phyloP scores from a whole-genome alignment of 2,888 invertebrate genomes.

The Mylabris sibirica region DNA sequence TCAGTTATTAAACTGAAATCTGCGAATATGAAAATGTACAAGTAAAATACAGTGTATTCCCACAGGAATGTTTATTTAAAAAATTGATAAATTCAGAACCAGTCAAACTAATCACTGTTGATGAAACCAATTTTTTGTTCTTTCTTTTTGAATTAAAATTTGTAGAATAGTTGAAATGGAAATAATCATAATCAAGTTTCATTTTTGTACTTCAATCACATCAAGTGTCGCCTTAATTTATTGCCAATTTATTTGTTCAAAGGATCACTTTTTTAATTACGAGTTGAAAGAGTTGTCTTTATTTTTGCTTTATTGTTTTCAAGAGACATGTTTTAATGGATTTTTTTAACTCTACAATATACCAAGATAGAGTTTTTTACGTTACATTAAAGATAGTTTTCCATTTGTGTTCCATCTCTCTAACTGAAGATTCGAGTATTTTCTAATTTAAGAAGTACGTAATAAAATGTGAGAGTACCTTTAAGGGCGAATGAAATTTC shows the following conservation, averaged over 20 bases:
- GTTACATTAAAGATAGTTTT: background rate
- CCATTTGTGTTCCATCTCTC: background rate
- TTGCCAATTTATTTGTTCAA: slow-evolving; percentile 37
- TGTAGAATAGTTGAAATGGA: no score
- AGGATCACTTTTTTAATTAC: slow-evolving; percentile 31
- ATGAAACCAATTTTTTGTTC: no score
- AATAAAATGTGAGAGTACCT: slow-evolving; percentile 18
- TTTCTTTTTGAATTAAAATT: no score
- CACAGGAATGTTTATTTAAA: no score
- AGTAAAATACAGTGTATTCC: no score
- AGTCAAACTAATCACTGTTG: no score
- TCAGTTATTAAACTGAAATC: no score
- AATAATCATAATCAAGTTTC: slow-evolving; percentile 13
- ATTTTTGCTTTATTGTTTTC: slow-evolving; percentile 7
- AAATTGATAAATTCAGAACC: no score
- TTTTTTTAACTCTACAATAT: background rate
- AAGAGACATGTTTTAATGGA: background rate
- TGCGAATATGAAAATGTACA: background rate
- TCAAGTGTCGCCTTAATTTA: slow-evolving; percentile 38
- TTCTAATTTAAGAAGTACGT: slow-evolving; percentile 16
- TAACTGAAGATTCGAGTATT: slow-evolving; percentile 25
- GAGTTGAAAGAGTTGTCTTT: slow-evolving; percentile 22
- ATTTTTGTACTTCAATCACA: slow-evolving; percentile 37
- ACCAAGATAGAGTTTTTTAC: background rate
- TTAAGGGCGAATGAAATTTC: slow-evolving; percentile 1